phyloP scores from a whole-genome alignment of 2,888 invertebrate species.

The Thelaira solivaga region DNA sequence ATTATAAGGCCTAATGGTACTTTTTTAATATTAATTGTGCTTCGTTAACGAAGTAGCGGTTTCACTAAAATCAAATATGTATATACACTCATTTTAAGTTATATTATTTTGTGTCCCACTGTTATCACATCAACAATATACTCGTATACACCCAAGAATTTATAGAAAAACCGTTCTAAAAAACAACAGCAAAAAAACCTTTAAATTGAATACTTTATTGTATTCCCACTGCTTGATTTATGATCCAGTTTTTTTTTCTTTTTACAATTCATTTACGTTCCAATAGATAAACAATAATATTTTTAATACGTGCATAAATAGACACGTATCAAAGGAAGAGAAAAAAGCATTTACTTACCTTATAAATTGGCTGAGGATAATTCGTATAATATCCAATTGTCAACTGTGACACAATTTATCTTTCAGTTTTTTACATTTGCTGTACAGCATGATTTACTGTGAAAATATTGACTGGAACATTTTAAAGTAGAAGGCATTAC shows the following conservation, averaged over 20 bases:
- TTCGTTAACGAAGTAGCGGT: too few relatives aligned
- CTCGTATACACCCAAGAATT: too few relatives aligned
- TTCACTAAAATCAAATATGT: too few relatives aligned
- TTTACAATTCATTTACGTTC: neutral
- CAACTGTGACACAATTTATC: slow-evolving; percentile 64
- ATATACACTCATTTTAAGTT: too few relatives aligned
- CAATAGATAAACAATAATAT: neutral
- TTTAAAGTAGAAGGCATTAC: slow-evolving; percentile 30
- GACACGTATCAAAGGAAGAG: neutral
- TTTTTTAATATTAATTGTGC: too few relatives aligned
- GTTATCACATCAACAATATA: too few relatives aligned
- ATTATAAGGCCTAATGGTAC: too few relatives aligned
- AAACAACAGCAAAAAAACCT: too few relatives aligned
- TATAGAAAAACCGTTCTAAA: too few relatives aligned
- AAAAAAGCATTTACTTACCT: slow-evolving; percentile 62
- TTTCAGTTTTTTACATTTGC: slow-evolving; percentile 47
- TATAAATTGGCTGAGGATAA: slow-evolving; percentile 61
- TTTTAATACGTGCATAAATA: slow-evolving; percentile 1
- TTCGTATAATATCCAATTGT: slow-evolving; percentile 65
- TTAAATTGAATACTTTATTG: too few relatives aligned
- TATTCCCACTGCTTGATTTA: neutral
- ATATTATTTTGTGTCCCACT: too few relatives aligned
- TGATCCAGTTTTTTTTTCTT: neutral
- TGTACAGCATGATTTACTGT: slow-evolving; percentile 56
- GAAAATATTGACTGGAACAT: slow-evolving; percentile 39